These are phyloP conservation scores for Anthoscopus minutus DNA, from an alignment of 2,113 vertebrate genomes.

Conservation along the genomic window DNA sequence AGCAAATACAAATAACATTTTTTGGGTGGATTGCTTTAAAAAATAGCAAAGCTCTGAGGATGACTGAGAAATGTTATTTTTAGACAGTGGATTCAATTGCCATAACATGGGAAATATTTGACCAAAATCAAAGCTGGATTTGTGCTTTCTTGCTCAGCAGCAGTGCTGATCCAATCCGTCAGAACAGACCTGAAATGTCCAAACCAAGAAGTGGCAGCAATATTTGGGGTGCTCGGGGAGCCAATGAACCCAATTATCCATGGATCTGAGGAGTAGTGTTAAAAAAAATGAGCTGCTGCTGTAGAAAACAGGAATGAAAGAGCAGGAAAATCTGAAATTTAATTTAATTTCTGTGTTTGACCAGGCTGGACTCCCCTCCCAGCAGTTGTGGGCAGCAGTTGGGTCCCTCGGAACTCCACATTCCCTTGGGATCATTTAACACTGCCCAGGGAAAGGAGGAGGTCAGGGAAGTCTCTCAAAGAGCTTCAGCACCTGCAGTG, in stretches of 20 bases:
- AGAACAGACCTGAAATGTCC: neutral
- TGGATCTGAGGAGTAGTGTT: rapidly evolving
- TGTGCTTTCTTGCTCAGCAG: neutral
- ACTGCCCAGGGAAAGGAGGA: neutral
- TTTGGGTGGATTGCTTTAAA: neutral
- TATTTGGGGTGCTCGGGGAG: neutral
- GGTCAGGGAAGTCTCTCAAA: neutral
- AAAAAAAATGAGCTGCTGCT: neutral
- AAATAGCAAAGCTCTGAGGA: neutral
- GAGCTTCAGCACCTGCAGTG: neutral
- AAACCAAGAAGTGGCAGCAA: neutral
- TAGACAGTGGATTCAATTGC: neutral
- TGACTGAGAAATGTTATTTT: neutral
- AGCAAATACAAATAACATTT: neutral
- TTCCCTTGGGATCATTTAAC: neutral
- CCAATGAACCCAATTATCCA: neutral
- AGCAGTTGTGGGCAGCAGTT: neutral
- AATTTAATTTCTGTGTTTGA: neutral
- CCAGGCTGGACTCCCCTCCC: neutral
- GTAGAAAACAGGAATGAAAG: neutral
- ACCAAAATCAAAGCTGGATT: neutral
- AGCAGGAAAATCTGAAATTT: neutral
- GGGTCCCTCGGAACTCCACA: neutral
- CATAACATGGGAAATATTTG: neutral
- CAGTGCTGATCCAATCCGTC: neutral